phyloP scores from a whole-genome alignment of 2,797 vertebrate species.

The Lagothrix lagotricha region DNA sequence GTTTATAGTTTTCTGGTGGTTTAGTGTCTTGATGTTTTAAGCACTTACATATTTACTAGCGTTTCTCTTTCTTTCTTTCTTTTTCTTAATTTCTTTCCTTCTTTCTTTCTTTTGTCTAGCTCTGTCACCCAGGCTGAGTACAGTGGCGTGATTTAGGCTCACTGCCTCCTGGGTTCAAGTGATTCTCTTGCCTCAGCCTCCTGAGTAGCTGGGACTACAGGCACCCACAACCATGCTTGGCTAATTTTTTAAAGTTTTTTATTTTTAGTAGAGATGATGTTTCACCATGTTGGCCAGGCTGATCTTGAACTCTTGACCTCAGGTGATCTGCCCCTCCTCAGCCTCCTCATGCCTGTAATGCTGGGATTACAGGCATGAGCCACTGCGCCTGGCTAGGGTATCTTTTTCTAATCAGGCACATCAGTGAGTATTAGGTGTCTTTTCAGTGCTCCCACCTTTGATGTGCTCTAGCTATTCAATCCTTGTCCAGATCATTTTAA shows the following conservation, averaged over 20 bases:
- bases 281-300: neutral
- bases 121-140: neutral
- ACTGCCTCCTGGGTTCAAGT: neutral
- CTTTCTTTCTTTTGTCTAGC: neutral
- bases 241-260: neutral
- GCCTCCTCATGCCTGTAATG: neutral
- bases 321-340: neutral
- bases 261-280: neutral
- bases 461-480: neutral
- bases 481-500: neutral
- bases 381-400: neutral
- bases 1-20: neutral
- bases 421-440: neutral
- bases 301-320: neutral
- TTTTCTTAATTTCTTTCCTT: too few relatives aligned
- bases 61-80: neutral
- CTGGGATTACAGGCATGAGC: neutral
- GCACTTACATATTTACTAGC: neutral
- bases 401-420: neutral
- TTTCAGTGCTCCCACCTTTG: neutral
- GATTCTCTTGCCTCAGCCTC: neutral
- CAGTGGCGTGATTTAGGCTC: neutral
- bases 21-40: neutral
- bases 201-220: neutral
- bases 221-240: neutral